Conservation (phyloP, 2,113 vertebrate genomes). For the Etheostoma spectabile region DNA sequence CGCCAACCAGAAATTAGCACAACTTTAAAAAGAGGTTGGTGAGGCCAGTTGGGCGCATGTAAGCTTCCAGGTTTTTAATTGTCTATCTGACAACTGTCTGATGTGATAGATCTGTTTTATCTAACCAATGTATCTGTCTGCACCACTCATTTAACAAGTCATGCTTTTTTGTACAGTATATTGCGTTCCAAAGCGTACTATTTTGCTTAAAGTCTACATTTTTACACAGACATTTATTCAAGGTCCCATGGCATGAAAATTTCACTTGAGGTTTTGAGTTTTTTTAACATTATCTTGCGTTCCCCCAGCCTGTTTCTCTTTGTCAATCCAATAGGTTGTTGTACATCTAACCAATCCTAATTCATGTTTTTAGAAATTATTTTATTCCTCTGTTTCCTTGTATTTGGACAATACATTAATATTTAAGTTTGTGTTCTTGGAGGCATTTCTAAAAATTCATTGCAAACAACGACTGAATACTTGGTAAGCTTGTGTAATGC, state of each 20-base stretch:
- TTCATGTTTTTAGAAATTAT: not conserved
- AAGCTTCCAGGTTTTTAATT: not conserved
- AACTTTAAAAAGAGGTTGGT: not conserved
- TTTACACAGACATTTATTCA: not conserved
- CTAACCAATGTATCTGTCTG: not conserved
- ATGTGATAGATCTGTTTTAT: not conserved
- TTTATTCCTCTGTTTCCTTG: not conserved
- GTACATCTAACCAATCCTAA: not conserved
- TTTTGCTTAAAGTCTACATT: not conserved
- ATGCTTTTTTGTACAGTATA: no score
- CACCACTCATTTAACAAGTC: not conserved
- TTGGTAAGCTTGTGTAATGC: not conserved
- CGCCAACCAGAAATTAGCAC: not conserved
- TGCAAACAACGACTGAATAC: not conserved
- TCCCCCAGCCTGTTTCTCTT: not conserved
- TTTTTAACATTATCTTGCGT: no score
- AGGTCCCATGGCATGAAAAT: no score
- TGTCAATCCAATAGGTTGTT: not conserved
- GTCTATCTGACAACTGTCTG: not conserved
- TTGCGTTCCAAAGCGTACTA: accelerated
- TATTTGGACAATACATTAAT: not conserved
- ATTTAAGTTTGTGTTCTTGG: not conserved
- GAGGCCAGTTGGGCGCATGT: not conserved
- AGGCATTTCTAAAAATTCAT: not conserved
- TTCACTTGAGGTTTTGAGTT: no score